Evolutionary conservation across 2,888 invertebrate genomes (phyloP).

Genomic region (Drosophila infuscata): DNA sequence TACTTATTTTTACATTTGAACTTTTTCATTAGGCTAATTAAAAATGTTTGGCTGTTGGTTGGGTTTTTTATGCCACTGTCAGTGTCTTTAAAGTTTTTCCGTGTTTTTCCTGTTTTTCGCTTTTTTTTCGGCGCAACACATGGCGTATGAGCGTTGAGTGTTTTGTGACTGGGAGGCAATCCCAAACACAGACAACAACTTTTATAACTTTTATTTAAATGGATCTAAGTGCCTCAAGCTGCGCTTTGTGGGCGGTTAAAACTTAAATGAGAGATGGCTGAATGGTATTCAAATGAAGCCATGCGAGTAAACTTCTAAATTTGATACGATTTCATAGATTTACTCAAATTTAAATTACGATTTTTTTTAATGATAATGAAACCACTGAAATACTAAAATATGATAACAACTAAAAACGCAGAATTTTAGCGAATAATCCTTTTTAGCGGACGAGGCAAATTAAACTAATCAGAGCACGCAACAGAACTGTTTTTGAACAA

Average conservation of each 20-base stretch:
- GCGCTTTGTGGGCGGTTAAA: neutral
- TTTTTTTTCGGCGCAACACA: conserved; percentile 53
- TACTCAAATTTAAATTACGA: neutral
- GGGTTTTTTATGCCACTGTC: conserved; percentile 30
- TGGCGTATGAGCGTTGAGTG: conserved; percentile 74
- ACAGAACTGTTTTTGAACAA: conserved; percentile 15
- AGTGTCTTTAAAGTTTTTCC: conserved; percentile 61
- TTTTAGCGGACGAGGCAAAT: neutral
- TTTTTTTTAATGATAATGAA: neutral
- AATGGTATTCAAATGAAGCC: neutral
- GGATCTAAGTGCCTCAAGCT: conserved; percentile 44
- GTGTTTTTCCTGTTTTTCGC: neutral
- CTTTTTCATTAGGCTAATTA: conserved; percentile 80
- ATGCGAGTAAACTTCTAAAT: neutral
- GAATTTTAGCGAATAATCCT: neutral
- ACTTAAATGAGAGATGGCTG: neutral
- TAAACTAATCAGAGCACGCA: conserved; percentile 14
- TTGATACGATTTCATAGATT: neutral
- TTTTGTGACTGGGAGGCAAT: conserved; percentile 68
- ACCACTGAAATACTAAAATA: neutral
- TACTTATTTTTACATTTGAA: conserved; percentile 64
- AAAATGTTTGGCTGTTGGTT: conserved; percentile 61
- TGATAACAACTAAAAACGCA: neutral
- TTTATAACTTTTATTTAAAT: conserved; percentile 53
- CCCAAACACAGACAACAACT: conserved; percentile 41